Conservation (phyloP, 2,113 vertebrate genomes). For the Haemorhous mexicanus region DNA sequence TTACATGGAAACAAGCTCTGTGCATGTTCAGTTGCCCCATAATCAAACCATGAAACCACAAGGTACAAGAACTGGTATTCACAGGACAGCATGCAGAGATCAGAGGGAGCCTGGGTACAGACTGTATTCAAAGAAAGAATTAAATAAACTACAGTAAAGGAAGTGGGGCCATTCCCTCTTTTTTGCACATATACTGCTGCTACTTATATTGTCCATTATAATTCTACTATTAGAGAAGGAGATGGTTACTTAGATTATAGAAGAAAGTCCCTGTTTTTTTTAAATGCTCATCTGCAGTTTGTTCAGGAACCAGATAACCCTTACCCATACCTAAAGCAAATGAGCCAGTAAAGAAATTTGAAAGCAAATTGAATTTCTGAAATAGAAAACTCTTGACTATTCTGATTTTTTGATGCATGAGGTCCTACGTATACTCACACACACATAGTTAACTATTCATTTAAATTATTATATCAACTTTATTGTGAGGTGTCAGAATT, state of each 20-base stretch:
- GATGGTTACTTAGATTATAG: neutral
- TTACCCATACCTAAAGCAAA: neutral
- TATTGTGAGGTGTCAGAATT: neutral
- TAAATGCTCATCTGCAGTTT: neutral
- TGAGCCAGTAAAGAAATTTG: neutral
- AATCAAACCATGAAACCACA: neutral
- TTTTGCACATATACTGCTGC: neutral
- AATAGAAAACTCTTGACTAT: neutral
- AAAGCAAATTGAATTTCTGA: neutral
- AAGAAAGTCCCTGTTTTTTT: neutral
- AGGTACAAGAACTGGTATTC: neutral
- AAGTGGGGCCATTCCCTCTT: neutral
- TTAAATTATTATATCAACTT: neutral
- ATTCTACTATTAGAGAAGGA: neutral
- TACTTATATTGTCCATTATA: neutral
- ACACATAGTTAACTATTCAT: neutral
- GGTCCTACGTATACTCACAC: neutral
- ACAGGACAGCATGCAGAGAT: neutral
- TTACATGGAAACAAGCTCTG: neutral
- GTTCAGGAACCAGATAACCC: neutral
- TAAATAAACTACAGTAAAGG: neutral
- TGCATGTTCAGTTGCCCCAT: rapidly evolving
- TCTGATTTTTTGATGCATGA: neutral
- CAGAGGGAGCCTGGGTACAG: neutral
- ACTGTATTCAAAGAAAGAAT: neutral